Percentiles rank a stretch among this genome's conserved stretches.
phyloP scores from a whole-genome alignment of 2,888 invertebrate genomes.

The Piscicola geometra region DNA sequence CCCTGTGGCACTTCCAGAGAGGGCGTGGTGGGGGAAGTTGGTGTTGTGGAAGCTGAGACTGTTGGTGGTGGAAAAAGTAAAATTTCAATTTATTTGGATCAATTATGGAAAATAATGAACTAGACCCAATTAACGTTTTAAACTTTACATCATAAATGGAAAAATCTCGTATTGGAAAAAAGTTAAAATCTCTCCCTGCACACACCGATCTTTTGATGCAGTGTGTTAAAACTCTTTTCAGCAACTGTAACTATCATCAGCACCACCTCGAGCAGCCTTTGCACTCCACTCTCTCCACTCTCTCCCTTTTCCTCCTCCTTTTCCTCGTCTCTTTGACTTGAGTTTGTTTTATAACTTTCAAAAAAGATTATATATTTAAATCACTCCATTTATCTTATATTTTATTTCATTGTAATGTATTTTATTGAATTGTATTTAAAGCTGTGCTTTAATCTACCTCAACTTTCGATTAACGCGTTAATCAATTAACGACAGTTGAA shows the following conservation, averaged over 20 bases:
- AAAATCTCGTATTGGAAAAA: too few species aligned
- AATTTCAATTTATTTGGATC: neutral
- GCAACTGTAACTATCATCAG: neutral
- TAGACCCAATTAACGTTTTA: neutral
- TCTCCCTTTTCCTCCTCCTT: neutral
- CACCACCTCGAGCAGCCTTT: neutral
- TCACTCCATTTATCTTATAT: too few species aligned
- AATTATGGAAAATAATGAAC: neutral
- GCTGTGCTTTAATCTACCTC: too few species aligned
- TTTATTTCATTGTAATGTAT: too few species aligned
- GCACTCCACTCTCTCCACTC: neutral
- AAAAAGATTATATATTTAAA: neutral
- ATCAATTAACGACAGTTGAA: too few species aligned
- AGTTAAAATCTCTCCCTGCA: too few species aligned
- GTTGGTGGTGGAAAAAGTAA: neutral
- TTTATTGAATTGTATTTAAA: too few species aligned
- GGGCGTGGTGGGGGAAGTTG: neutral
- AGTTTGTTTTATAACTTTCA: neutral
- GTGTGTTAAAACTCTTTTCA: neutral
- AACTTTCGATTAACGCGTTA: too few species aligned
- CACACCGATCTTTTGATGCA: neutral
- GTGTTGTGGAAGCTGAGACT: neutral
- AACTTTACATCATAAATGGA: neutral
- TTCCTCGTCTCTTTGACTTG: neutral
- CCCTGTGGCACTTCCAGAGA: neutral